A percentile compares a stretch with the other conserved stretches of the same genome.
phyloP scores from a whole-genome alignment of 2,888 invertebrate genomes.

The Calephelis perditalis region DNA sequence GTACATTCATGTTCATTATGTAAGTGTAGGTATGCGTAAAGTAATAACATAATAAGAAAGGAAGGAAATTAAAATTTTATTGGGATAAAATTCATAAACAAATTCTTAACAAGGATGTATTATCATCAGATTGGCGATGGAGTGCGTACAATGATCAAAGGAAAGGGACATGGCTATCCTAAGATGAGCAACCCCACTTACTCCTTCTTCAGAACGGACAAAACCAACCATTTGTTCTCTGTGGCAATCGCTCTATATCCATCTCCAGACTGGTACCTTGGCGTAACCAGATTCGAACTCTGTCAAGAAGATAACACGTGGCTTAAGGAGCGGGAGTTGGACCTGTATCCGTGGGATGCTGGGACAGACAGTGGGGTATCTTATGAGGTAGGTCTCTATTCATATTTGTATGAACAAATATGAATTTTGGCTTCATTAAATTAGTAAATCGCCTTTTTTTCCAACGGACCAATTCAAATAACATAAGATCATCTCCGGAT shows the following conservation, averaged over 20 bases:
- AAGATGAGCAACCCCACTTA: slow-evolving; percentile 59
- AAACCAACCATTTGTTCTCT: slow-evolving; percentile 53
- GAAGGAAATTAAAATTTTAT: no score
- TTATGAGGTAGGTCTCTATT: slow-evolving; percentile 84
- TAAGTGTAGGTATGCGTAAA: no score
- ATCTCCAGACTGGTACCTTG: slow-evolving; percentile 98
- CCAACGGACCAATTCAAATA: no score
- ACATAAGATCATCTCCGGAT: no score
- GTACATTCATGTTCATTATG: no score
- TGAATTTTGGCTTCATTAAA: no score
- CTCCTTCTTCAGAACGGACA: slow-evolving; percentile 57
- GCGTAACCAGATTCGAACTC: slow-evolving; percentile 91
- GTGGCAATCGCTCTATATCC: slow-evolving; percentile 53
- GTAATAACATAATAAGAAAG: no score
- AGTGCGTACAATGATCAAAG: slow-evolving; percentile 61
- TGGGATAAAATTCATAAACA: no score
- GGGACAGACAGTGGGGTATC: slow-evolving; percentile 96
- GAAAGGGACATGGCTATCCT: slow-evolving; percentile 61
- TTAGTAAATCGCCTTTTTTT: no score
- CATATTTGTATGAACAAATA: no score
- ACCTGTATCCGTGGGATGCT: slow-evolving; percentile 96
- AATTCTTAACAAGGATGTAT: not conserved
- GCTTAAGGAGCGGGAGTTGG: slow-evolving; percentile 88
- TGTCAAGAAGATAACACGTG: slow-evolving; percentile 94
- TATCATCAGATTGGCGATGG: slow-evolving; percentile 54